Percentiles rank a stretch among this genome's conserved stretches.
Evolutionary conservation across 1,140 invertebrate species (phyloP).

Genomic region (Ceratosolen solmsi): DNA sequence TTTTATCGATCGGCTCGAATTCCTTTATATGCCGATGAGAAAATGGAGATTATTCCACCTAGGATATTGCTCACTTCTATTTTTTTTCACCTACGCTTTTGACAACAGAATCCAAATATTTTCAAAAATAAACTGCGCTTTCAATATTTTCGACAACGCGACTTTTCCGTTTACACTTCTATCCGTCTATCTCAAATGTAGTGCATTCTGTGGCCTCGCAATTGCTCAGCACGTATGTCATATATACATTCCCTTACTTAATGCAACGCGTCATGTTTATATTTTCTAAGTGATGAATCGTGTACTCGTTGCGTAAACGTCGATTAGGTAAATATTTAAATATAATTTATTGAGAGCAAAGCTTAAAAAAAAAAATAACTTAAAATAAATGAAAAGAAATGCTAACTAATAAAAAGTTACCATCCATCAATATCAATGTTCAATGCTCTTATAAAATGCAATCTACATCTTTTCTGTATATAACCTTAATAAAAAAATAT

Average conservation of each 20-base stretch:
- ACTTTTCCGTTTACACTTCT: neutral
- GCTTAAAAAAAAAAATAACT: too few species aligned
- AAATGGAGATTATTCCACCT: neutral
- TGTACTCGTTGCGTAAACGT: neutral
- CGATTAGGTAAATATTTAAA: neutral
- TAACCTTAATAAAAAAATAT: too few species aligned
- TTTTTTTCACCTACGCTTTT: neutral
- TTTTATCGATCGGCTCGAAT: constrained; percentile 23
- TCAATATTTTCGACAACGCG: constrained; percentile 23
- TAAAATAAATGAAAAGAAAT: too few species aligned
- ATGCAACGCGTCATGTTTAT: too few species aligned
- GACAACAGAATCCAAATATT: neutral
- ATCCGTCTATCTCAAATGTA: neutral
- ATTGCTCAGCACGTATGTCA: neutral
- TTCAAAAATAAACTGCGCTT: neutral
- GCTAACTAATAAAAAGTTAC: too few species aligned
- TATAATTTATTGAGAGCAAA: neutral
- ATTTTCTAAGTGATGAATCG: neutral
- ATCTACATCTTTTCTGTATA: too few species aligned
- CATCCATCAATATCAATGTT: too few species aligned
- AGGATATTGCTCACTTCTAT: neutral
- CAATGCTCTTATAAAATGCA: too few species aligned
- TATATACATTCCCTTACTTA: neutral
- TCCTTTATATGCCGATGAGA: constrained; percentile 24
- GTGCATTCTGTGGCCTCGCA: neutral